A percentile compares a stretch with the other conserved stretches of the same genome.
Conservation (phyloP, 2,888 invertebrate genomes). For the Leucophora obtusa region DNA sequence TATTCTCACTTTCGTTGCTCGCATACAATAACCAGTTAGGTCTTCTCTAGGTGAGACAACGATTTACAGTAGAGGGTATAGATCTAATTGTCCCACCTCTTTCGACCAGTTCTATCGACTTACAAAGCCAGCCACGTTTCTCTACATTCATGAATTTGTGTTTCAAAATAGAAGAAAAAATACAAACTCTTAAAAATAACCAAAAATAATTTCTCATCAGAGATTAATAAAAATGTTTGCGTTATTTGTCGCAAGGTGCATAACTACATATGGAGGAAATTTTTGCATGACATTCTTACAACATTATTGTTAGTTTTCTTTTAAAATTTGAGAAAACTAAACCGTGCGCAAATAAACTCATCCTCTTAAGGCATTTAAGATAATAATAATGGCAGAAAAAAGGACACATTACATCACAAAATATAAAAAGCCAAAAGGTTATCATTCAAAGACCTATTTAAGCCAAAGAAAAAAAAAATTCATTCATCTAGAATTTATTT, state of each 20-base stretch:
- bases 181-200: background rate
- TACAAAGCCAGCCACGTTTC: background rate
- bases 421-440: constrained; percentile 52
- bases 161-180: background rate
- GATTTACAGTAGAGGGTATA: too few relatives aligned
- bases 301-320: background rate
- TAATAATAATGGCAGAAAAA: constrained; percentile 75
- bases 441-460: constrained; percentile 15
- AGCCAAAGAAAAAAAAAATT: constrained; percentile 15
- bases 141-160: background rate
- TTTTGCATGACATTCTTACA: constrained; percentile 31
- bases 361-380: constrained; percentile 68
- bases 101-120: too few relatives aligned
- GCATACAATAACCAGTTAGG: too few relatives aligned
- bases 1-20: too few relatives aligned
- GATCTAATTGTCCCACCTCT: too few relatives aligned
- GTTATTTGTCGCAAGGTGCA: constrained; percentile 43
- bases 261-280: background rate
- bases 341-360: constrained; percentile 76
- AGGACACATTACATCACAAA: constrained; percentile 68
- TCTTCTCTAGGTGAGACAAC: too few relatives aligned
- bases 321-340: constrained; percentile 56
- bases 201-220: constrained; percentile 34
- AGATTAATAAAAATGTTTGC: constrained; percentile 9
- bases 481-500: constrained; percentile 25